Conservation (phyloP, 2,113 vertebrate genomes). For the Actenoides hombroni region DNA sequence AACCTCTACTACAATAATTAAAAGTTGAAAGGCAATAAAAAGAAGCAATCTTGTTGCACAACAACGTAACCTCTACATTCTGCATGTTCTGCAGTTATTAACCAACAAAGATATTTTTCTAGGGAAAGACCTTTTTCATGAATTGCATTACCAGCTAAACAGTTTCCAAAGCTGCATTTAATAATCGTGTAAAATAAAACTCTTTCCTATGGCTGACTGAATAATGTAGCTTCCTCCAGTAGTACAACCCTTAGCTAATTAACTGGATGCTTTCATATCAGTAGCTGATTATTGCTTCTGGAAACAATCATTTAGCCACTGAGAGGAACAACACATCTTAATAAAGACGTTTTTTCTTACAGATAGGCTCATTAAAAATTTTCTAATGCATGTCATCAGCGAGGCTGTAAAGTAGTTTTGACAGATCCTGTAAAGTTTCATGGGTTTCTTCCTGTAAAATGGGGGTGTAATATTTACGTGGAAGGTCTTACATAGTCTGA, state of each 20-base stretch:
- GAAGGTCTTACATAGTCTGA: background rate
- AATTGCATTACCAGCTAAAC: conserved; percentile 13
- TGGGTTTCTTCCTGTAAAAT: background rate
- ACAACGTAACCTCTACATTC: background rate
- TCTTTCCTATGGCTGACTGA: conserved; percentile 54
- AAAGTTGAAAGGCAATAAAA: conserved; percentile 21
- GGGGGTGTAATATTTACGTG: background rate
- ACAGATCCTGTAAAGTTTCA: background rate
- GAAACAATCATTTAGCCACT: conserved; percentile 61
- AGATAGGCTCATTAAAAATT: conserved; percentile 37
- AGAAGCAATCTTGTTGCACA: background rate
- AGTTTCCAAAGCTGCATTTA: conserved; percentile 41
- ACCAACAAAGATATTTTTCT: background rate
- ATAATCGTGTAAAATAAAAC: conserved; percentile 48
- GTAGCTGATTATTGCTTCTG: conserved; percentile 67
- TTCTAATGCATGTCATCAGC: background rate
- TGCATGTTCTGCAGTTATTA: background rate
- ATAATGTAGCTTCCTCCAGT: conserved; percentile 4
- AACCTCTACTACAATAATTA: background rate
- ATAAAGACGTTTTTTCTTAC: conserved; percentile 55
- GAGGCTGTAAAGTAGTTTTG: background rate
- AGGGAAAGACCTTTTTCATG: background rate
- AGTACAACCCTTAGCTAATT: conserved; percentile 52
- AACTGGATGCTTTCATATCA: conserved; percentile 61
- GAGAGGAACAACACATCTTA: conserved; percentile 52